phyloP scores from a whole-genome alignment of 2,113 vertebrate genomes.

The Lanius ludovicianus region DNA sequence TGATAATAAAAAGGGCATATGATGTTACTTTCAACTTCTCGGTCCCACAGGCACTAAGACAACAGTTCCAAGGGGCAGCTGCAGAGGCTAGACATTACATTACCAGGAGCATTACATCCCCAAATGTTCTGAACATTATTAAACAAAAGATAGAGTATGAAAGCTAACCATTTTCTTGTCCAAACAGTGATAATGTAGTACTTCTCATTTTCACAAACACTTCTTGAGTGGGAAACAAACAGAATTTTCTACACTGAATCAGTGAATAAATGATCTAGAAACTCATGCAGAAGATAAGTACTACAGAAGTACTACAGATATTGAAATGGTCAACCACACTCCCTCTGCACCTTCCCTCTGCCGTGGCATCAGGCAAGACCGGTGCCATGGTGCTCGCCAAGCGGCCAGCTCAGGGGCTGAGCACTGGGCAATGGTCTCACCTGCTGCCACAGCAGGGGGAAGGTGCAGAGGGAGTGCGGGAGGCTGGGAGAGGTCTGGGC shows the following conservation, averaged over 20 bases:
- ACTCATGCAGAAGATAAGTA: neutral
- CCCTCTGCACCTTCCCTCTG: too few species aligned
- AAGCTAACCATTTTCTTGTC: neutral
- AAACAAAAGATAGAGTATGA: neutral
- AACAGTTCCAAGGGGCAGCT: neutral
- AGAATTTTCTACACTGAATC: neutral
- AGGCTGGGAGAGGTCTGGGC: too few species aligned
- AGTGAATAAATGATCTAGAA: neutral
- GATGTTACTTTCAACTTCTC: neutral
- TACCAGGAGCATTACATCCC: neutral
- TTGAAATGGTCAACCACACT: neutral
- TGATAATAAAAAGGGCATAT: neutral
- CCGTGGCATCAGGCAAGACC: too few species aligned
- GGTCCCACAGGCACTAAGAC: neutral
- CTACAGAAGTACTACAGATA: neutral
- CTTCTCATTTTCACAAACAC: slow-evolving; percentile 13
- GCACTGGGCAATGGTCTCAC: too few species aligned
- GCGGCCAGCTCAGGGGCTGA: too few species aligned
- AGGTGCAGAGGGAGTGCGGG: too few species aligned
- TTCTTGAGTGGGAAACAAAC: neutral
- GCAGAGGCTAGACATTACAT: neutral
- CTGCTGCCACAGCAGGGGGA: too few species aligned
- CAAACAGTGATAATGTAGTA: neutral
- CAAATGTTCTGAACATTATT: neutral
- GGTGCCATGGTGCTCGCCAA: too few species aligned